These are phyloP conservation scores for Pedicia rivosa DNA, from an alignment of 2,888 invertebrate species.

Conservation along the genomic window DNA sequence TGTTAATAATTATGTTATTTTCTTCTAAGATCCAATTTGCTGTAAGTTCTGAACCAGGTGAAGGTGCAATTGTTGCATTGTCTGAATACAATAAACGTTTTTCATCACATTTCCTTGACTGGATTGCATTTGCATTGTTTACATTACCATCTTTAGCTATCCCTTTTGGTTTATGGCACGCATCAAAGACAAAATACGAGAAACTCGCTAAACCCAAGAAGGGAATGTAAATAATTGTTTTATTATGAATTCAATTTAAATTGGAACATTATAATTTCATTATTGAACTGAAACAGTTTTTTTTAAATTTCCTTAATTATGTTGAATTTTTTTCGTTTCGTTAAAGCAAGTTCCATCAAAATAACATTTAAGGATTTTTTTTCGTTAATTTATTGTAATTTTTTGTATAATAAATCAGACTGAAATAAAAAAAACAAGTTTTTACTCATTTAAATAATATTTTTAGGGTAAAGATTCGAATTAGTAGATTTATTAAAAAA, in stretches of 20 bases:
- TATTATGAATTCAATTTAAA: neutral
- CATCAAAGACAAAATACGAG: constrained; percentile 90
- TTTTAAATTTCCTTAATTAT: no score
- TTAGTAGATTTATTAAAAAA: no score
- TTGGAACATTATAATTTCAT: no score
- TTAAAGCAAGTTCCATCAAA: no score
- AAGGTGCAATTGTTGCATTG: constrained; percentile 84
- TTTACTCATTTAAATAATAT: no score
- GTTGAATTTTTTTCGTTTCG: no score
- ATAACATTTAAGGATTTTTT: no score
- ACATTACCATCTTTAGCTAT: constrained; percentile 87
- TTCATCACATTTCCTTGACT: constrained; percentile 93
- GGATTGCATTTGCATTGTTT: constrained; percentile 95
- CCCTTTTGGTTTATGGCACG: constrained; percentile 87
- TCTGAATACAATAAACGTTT: constrained; percentile 91
- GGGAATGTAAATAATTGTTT: constrained; percentile 12
- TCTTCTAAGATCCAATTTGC: constrained; percentile 48
- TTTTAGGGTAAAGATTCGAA: no score
- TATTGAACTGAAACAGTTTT: no score
- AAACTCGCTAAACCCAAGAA: constrained; percentile 52
- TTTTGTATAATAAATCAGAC: no score
- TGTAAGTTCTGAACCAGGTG: constrained; percentile 80
- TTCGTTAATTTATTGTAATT: no score
- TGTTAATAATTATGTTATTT: constrained; percentile 6
- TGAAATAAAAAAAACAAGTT: no score